Evolutionary conservation across 2,888 invertebrate species (phyloP), one percentile per base, ranked within the genome.

Genomic region (Macrophya alboannulata): DNA sequence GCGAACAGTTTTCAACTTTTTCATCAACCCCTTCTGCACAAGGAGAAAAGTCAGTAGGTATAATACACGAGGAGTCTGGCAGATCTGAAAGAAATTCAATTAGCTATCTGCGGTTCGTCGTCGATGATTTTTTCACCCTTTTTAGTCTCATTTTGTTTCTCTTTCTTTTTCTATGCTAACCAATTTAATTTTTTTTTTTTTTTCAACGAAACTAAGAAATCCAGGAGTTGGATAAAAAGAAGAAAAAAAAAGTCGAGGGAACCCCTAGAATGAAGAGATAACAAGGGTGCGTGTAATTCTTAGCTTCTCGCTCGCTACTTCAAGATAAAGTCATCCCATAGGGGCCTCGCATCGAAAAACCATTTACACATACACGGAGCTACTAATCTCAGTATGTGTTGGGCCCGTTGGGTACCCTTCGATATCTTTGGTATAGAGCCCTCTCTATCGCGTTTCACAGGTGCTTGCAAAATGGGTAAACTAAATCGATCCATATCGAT

Each of bases 271-370:
- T 77, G 12, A 45, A 74, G 51, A 77, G 77, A 77, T 77, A 77
- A 77, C 74, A 25, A 31, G 77, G 51, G 55, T 51, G 77, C 77
- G 77, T 77, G 51, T 37, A 77, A 55, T 55, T 77, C 77, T 55
- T 48, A 77, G 55, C 48, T 37, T n/a, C 43, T 74, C 43, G 21
- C 45, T 43, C 15, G 43, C 74, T 45, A 17, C 45, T 55, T 10
- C 17, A 51, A 77, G 77, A 77, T 77, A 77, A 77, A 77, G 77
- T 77, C 77, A 77, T 25, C 55, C 77, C 51, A 31, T 31, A 55
- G 77, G 77, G 55, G 77, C 43, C 31, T 77, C 55, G 77, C 77
- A 77, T 55, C 77, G 77, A 77, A 55, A 77, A 77, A 77, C 77
- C 77, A 48, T 77, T 77, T 25, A 51, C 31, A 31, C 77, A 25